Base-by-base conservation (phyloP, 2,888 invertebrate species). In the Drosophila nr. perissopoda region DNA sequence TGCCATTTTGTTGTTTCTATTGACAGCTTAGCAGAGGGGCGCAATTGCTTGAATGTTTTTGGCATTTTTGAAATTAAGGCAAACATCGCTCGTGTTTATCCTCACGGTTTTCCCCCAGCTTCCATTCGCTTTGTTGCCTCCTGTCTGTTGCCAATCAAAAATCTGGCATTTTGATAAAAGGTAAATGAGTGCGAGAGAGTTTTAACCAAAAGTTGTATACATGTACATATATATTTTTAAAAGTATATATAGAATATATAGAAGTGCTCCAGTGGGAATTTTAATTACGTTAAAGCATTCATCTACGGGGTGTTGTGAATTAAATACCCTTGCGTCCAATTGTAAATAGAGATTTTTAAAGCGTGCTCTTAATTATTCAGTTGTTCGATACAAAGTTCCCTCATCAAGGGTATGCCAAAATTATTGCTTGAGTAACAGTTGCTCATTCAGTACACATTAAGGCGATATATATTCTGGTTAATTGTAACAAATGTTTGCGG, bases 11-110 rank as follows among this genome's bases (percentile, higher is more conserved):
- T 73, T 78, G 74, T 68, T 65, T 78, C 70, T 78, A 82, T 82
- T 82, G 65, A 29, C 69, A 68, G 69, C 69, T 82, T 69, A 65
- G 45, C 57, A 53, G 60, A 59, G 53, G 73, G 56, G 25, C 63
- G 58, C 38, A 34, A 29, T 60, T 36, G 33, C 45, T 48, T 8
- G 40, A 38, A 31, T 51, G 54, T 54, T 63, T 40, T 18, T 61
- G 82, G 69, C 73, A 59, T 54, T 62, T 73, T 78, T 71, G 21
- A 62, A 79, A 82, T 82, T 67, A 67, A 82, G 66, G 60, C 63
- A 66, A 82, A 73, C 66, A 65, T 52, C 40, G 57, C 61, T 69
- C 34, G 18, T 10, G 21, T 34, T 71, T 60, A 48, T 68, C n/a
- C 36, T 36, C 16, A 27, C 5, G 36, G 21, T 4, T 42, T 64